Base-by-base conservation (phyloP, 1,140 invertebrate species). In the Atta texana region DNA sequence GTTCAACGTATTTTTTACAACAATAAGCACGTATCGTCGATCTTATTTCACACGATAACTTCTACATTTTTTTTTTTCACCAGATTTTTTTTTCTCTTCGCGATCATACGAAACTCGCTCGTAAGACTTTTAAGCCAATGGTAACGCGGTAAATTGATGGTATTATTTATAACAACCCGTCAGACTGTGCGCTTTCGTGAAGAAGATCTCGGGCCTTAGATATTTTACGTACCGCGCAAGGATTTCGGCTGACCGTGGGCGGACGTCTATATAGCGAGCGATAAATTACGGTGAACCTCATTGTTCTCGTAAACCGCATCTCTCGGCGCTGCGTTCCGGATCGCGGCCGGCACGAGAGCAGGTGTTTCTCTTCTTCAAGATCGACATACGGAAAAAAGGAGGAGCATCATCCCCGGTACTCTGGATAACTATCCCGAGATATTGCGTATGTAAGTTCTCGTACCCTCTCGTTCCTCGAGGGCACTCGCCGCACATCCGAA, bases 281-380 rank as follows among this genome's bases (percentile, higher is more conserved):
- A 89, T 89, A 86, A 89, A 89, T 89, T 78, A 81, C 87, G 44
- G 53, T 53, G 71, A 49, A 57, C 44, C 85, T 76, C 88, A 87
- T 89, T 89, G 88, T 90, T 89, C 88, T 49, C 89, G 71, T 84
- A 87, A 89, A 80, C 76, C 88, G 55, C 81, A 72, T 81, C 80
- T 81, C 80, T 55, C 31, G 39, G 57, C 61, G 55, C 28, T 28
- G 59, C 61, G 66, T 76, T 61, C 59, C 21, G 72, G 39, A 59
- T 59, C 55, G 66, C 44, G 64, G 71, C 55, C 49, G n/a, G 80
- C 57, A 63, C 16, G 49, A 16, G 28, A 68, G 76, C 88, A 89
- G 88, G 84, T 89, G 88, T 81, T 89, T 53, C 87, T 71, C 86
- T 59, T 86, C 80, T 16, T 55, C 74, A 77, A 76, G 87, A 88